Evolutionary conservation across 2,888 invertebrate species (phyloP).

Genomic region (Ectropis crepuscularia): DNA sequence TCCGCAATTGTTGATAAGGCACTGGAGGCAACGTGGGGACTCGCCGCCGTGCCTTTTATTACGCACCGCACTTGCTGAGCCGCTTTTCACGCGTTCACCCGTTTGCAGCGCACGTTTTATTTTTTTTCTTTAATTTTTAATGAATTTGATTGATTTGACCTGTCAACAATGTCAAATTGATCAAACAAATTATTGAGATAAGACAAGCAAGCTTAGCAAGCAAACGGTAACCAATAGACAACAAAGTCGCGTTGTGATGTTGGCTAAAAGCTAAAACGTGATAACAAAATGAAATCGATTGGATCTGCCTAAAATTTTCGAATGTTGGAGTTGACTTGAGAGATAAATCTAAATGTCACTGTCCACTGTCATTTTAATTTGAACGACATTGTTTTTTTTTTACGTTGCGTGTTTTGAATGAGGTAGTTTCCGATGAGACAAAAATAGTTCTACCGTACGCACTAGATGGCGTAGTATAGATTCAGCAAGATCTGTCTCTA

Average conservation of each 20-base stretch:
- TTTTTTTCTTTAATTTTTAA: constrained; percentile 44
- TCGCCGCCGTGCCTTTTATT: constrained; percentile 61
- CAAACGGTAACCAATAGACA: neutral
- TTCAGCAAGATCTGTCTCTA: too few relatives aligned
- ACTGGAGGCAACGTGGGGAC: constrained; percentile 72
- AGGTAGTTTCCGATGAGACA: too few relatives aligned
- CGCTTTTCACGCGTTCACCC: constrained; percentile 54
- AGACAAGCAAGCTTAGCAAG: neutral
- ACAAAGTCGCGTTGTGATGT: neutral
- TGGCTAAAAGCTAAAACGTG: neutral
- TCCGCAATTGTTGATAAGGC: constrained; percentile 65
- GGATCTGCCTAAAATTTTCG: too few relatives aligned
- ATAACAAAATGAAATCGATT: too few relatives aligned
- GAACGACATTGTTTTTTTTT: too few relatives aligned
- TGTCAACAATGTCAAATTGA: constrained; percentile 51
- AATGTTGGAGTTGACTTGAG: too few relatives aligned
- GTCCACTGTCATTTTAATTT: too few relatives aligned
- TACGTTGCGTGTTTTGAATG: too few relatives aligned
- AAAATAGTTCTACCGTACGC: too few relatives aligned
- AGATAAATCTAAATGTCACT: too few relatives aligned
- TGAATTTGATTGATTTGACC: constrained; percentile 60
- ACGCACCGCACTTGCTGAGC: constrained; percentile 54
- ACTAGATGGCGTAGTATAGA: too few relatives aligned
- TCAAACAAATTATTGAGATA: neutral
- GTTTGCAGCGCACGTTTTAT: constrained; percentile 65